phyloP scores from a whole-genome alignment of 2,113 vertebrate genomes.

The Ascaphus truei region DNA sequence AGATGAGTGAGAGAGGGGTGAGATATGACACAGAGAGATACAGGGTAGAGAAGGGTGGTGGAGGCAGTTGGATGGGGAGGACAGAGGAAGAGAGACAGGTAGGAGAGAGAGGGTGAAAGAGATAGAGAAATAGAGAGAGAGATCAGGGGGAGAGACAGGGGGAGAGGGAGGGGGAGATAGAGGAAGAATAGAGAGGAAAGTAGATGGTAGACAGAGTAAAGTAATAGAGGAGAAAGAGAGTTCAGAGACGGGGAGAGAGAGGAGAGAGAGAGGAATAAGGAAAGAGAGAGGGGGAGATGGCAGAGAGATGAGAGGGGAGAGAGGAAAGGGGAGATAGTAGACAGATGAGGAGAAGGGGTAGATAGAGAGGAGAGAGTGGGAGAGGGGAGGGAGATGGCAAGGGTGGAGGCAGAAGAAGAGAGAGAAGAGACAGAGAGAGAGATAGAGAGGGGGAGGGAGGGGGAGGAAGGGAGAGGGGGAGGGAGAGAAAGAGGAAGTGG shows the following conservation, averaged over 20 bases:
- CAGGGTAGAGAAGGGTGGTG: no score
- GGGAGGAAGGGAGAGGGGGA: no score
- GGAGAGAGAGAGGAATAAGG: no score
- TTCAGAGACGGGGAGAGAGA: neutral
- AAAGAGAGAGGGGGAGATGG: no score
- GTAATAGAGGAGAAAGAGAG: no score
- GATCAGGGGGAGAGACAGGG: neutral
- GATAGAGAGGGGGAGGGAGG: neutral
- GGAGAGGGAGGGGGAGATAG: neutral
- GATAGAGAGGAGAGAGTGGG: no score
- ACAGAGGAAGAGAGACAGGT: no score
- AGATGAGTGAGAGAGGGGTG: no score
- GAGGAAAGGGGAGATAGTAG: neutral
- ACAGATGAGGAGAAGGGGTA: neutral
- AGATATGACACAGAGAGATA: no score
- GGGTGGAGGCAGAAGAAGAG: neutral
- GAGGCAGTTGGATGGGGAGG: no score
- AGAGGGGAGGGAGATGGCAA: neutral
- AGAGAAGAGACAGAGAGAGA: neutral
- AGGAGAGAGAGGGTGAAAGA: neutral
- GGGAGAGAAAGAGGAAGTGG: neutral
- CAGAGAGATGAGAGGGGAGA: neutral
- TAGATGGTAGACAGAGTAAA: neutral
- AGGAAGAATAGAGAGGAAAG: no score
- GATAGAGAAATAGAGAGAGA: no score